A percentile compares a stretch with the other conserved stretches of the same genome.
These are phyloP conservation scores for Gallinago media DNA, from an alignment of 2,113 vertebrate species.

Conservation along the genomic window DNA sequence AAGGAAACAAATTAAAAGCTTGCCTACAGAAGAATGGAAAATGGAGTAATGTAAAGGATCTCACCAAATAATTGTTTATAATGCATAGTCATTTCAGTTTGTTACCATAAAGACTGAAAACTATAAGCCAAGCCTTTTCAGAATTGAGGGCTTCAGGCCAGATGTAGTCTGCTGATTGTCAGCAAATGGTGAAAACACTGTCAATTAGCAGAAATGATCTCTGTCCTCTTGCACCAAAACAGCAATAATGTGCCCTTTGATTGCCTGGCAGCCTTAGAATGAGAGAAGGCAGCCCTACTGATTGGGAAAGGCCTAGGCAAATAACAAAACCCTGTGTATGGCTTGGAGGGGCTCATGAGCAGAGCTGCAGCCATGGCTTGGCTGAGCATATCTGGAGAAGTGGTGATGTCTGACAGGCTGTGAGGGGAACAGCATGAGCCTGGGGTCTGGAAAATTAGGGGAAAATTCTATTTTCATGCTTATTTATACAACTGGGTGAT, in stretches of 20 bases:
- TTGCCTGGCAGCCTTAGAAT: neutral
- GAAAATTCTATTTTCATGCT: neutral
- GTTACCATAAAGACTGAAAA: neutral
- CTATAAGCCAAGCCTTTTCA: neutral
- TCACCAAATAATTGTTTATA: neutral
- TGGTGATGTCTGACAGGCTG: neutral
- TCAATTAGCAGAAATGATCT: neutral
- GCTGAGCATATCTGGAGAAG: rapidly evolving
- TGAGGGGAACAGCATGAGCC: neutral
- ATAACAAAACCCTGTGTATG: rapidly evolving
- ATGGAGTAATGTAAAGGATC: neutral
- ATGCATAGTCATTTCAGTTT: neutral
- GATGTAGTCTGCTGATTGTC: neutral
- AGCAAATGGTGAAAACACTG: neutral
- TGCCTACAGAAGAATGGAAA: neutral
- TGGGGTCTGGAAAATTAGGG: neutral
- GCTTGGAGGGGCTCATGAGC: neutral
- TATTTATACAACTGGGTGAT: neutral
- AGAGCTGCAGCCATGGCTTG: rapidly evolving
- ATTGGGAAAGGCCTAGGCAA: rapidly evolving
- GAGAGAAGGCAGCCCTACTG: neutral
- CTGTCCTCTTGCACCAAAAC: neutral
- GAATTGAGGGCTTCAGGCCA: neutral
- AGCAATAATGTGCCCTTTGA: neutral
- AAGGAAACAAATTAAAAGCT: neutral